A percentile compares a stretch with the other conserved stretches of the same genome.
Evolutionary conservation across 2,113 vertebrate genomes (phyloP).

Genomic region (Tyto alba): DNA sequence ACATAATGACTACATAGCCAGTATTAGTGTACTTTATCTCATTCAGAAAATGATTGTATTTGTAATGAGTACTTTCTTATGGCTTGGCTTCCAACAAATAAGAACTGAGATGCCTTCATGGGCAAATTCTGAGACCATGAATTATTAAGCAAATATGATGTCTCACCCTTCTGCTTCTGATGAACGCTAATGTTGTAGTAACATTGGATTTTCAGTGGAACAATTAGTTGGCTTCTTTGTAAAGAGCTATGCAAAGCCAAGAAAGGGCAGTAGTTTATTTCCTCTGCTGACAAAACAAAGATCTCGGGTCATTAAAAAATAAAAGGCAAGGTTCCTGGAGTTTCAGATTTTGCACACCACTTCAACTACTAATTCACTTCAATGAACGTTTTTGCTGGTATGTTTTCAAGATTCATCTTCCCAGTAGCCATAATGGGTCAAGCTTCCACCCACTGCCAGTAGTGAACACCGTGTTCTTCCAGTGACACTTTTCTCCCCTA

Average conservation of each 20-base stretch:
- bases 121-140: background rate
- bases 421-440: background rate
- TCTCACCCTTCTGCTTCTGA: background rate
- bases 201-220: background rate
- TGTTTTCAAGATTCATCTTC: background rate
- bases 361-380: background rate
- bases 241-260: background rate
- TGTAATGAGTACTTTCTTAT: background rate
- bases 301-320: background rate
- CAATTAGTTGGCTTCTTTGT: background rate
- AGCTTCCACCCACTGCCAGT: background rate
- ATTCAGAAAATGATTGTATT: background rate
- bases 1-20: background rate
- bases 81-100: background rate
- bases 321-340: background rate
- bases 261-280: background rate
- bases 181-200: background rate
- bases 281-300: background rate
- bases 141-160: background rate
- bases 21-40: background rate
- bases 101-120: background rate
- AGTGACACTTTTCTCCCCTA: background rate
- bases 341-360: background rate
- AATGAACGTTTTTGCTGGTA: background rate
- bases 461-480: background rate